A percentile compares a stretch with the other conserved stretches of the same genome.
phyloP scores from a whole-genome alignment of 2,888 invertebrate genomes.

The Drosophila dives region DNA sequence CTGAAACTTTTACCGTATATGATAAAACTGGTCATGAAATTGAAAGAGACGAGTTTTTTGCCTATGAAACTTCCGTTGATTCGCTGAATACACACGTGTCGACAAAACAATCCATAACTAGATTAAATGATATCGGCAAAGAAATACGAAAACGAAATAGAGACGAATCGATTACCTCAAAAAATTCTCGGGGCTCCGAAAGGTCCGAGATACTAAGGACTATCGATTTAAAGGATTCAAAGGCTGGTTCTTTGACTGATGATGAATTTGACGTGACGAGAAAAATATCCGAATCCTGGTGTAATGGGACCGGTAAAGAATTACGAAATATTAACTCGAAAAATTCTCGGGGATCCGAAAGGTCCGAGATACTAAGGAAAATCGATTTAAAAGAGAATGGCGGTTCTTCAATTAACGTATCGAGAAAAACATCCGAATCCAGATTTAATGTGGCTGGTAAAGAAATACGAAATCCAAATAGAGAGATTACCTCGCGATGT shows the following conservation, averaged over 20 bases:
- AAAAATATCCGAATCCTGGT: neutral
- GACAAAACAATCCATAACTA: neutral
- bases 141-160: slow-evolving; percentile 1
- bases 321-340: neutral
- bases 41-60: neutral
- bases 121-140: neutral
- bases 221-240: neutral
- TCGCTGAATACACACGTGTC: neutral
- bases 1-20: neutral
- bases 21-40: neutral
- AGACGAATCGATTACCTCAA: neutral
- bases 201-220: neutral
- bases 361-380: neutral
- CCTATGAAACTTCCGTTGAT: neutral
- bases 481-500: too few relatives aligned
- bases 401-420: neutral
- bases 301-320: neutral
- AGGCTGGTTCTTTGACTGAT: neutral
- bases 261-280: neutral
- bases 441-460: neutral
- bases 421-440: neutral
- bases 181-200: neutral
- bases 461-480: neutral
- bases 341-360: neutral
- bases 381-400: neutral